These are phyloP conservation scores for Microtus montanus DNA, from an alignment of 2,113 vertebrate genomes.

Conservation along the genomic window DNA sequence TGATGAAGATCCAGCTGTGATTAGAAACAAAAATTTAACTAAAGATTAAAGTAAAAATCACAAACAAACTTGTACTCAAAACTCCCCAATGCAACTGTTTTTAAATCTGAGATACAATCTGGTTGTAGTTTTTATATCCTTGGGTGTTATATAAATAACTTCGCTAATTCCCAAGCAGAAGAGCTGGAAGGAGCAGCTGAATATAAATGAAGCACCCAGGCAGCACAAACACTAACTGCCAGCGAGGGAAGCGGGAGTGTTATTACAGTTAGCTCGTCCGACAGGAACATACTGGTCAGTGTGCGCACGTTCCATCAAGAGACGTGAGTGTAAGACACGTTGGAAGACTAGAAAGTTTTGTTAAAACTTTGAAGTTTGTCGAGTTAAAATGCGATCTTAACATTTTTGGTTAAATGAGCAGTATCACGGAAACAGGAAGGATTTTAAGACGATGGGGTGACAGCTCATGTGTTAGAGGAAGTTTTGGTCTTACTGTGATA, in stretches of 20 bases:
- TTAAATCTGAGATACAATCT: constrained; percentile 72
- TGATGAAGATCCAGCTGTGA: constrained; percentile 13
- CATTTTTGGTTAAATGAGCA: constrained; percentile 33
- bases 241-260: constrained; percentile 4
- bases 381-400: constrained; percentile 67
- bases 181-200: constrained; percentile 47
- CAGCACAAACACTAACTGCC: constrained; percentile 38
- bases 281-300: neutral
- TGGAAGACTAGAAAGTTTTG: constrained; percentile 23
- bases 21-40: constrained; percentile 47
- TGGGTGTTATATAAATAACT: constrained; percentile 69
- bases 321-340: neutral
- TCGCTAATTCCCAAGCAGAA: constrained; percentile 63
- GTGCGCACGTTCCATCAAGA: constrained; percentile 40
- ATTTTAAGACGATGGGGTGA: constrained; percentile 8
- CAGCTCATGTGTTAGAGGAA: constrained; percentile 23
- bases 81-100: constrained; percentile 53
- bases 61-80: constrained; percentile 58
- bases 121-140: constrained; percentile 67
- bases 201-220: constrained; percentile 69
- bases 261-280: constrained; percentile 4
- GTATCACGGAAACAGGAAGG: constrained; percentile 40
- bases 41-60: constrained; percentile 59
- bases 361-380: constrained; percentile 73
- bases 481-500: constrained; percentile 1